These are phyloP conservation scores for Dichetophora obliterata DNA, from an alignment of 2,888 invertebrate genomes.

Conservation along the genomic window DNA sequence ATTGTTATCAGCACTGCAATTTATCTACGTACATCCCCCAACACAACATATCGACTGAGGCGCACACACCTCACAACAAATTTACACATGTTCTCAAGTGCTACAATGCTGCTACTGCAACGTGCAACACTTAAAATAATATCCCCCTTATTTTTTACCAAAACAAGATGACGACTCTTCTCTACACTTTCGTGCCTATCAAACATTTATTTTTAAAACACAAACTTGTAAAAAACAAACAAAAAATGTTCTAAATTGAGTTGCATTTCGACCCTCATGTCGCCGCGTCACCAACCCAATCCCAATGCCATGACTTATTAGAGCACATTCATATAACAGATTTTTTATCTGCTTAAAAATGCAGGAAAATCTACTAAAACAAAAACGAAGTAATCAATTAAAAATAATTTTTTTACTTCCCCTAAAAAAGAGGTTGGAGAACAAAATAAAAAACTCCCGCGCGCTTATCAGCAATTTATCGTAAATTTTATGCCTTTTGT, in stretches of 20 bases:
- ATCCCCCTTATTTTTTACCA: neutral
- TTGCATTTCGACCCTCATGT: neutral
- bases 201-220: neutral
- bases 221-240: neutral
- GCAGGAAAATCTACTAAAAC: neutral
- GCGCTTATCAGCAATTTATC: constrained; percentile 31
- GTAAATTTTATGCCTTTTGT: constrained; percentile 30
- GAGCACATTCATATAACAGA: neutral
- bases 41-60: neutral
- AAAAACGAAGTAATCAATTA: constrained; percentile 3
- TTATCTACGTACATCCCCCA: neutral
- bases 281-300: neutral
- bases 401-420: neutral
- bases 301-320: neutral
- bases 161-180: neutral
- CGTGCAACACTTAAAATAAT: too few species aligned
- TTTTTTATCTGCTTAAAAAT: neutral
- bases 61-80: constrained; percentile 4
- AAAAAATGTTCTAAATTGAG: neutral
- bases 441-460: neutral
- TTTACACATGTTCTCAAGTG: constrained; percentile 15
- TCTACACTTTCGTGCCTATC: neutral
- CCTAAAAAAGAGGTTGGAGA: neutral
- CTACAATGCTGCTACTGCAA: neutral
- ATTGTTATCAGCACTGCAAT: too few species aligned